Base-by-base conservation (phyloP, 2,888 invertebrate genomes). In the Smittia sp. region DNA sequence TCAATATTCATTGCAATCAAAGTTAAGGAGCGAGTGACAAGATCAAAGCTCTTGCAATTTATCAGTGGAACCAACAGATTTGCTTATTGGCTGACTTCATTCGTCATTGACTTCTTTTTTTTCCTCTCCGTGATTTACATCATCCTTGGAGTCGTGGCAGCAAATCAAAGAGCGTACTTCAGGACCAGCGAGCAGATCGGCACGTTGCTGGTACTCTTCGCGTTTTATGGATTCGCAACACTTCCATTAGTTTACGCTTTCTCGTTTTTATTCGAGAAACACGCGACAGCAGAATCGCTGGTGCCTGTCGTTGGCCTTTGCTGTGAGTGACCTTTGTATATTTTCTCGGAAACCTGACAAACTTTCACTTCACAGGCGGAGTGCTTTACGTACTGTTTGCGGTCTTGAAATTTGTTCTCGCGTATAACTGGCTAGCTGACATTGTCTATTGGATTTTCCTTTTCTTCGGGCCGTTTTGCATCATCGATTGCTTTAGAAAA, bases 181-280 rank as follows among this genome's bases (percentile, higher is more conserved):
- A 52, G 27, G 11, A 69, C 69, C 9, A 13, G n/a, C 0, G 39
- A 67, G 2, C 27, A 67, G n/a, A 15, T 38, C 1, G 22, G 1
- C n/a, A 6, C 32, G 13, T 39, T 32, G 22, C n/a, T 67, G 11
- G 6, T 89, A 0, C 79, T 90, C 15, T 79, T 92, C 67, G 77
- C 90, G 73, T 78, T 89, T 63, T 93, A 91, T 79, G 90, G 89
- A 0, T 89, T 87, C 79, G 85, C 89, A 0, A 88, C 88, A 80
- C 80, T 94, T 75, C 93, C 93, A 0, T 82, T 91, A 39, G 87
- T 87, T 76, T 94, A 93, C 79, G 77, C 92, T 9, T 80, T 86
- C 54, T 89, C 92, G 0, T 87, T 87, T 77, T 75, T 87, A n/a
- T 93, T 93, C 79, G 83, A 84, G 2, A 87, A 89, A 6, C 90